These are phyloP conservation scores for Rhabditoides inermis DNA, from an alignment of 2,888 invertebrate species.

Conservation along the genomic window DNA sequence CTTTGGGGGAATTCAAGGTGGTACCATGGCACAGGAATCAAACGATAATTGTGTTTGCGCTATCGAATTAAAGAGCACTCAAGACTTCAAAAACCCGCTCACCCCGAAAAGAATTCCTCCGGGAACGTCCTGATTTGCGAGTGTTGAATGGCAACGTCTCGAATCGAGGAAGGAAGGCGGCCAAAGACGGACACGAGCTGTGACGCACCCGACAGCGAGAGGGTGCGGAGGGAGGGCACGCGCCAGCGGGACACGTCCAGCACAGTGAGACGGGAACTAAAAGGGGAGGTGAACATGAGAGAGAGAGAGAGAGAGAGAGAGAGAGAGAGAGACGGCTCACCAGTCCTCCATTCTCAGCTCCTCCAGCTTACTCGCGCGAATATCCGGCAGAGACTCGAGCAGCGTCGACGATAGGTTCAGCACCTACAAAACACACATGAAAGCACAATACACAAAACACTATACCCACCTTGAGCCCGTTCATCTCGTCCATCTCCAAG, in stretches of 20 bases:
- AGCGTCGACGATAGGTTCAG: too few relatives aligned
- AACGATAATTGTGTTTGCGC: background rate
- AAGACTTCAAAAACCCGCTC: background rate
- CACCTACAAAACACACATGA: too few relatives aligned
- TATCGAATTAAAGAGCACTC: background rate
- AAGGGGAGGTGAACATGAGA: background rate
- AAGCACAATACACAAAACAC: too few relatives aligned
- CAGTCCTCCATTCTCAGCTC: too few relatives aligned
- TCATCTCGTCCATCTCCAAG: too few relatives aligned
- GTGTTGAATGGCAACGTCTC: background rate
- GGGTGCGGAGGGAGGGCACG: background rate
- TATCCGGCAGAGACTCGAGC: too few relatives aligned
- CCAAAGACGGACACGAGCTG: background rate
- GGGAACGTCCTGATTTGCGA: background rate
- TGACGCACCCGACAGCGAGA: background rate
- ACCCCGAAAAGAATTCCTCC: background rate
- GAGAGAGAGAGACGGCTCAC: too few relatives aligned
- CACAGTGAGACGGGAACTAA: background rate
- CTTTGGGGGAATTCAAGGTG: too few relatives aligned
- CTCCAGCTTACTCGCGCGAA: too few relatives aligned
- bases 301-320: too few relatives aligned
- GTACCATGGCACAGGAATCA: background rate
- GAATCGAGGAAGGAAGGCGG: conserved; percentile 1
- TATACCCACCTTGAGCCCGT: too few relatives aligned
- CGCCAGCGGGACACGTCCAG: too few relatives aligned